Conservation (phyloP, 2,797 vertebrate genomes). For the Coreius guichenoti region DNA sequence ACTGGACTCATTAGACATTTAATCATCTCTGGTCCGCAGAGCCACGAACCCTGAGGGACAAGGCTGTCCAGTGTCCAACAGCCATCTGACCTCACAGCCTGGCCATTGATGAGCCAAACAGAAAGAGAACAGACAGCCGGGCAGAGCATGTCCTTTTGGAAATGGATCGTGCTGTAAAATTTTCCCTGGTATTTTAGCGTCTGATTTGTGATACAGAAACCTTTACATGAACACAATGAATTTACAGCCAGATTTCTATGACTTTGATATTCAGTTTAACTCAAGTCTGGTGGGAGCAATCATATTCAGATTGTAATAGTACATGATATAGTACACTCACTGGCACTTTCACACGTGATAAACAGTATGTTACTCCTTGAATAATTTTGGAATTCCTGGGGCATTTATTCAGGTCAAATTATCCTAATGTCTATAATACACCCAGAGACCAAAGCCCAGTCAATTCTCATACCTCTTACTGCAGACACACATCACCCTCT, state of each 20-base stretch:
- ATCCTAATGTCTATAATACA: conserved; percentile 19
- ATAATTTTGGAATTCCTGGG: conserved; percentile 26
- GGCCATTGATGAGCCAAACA: conserved; percentile 41
- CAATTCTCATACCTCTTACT: conserved; percentile 6
- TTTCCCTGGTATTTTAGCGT: neutral
- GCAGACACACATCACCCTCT: conserved; percentile 15
- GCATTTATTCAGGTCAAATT: conserved; percentile 5
- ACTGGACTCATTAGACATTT: conserved; percentile 60
- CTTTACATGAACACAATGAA: conserved; percentile 1
- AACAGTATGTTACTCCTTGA: neutral
- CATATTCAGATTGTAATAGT: neutral
- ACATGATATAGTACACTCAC: neutral
- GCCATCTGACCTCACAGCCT: conserved; percentile 44
- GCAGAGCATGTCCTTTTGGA: conserved; percentile 3
- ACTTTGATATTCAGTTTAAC: conserved; percentile 21
- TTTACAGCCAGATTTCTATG: conserved; percentile 22
- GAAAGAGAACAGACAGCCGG: conserved; percentile 22
- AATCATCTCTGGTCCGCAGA: conserved; percentile 56
- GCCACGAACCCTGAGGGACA: conserved; percentile 33
- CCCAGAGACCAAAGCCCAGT: conserved; percentile 15
- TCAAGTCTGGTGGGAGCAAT: neutral
- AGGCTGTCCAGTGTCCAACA: conserved; percentile 35
- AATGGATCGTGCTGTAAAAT: neutral
- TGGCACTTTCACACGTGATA: conserved; percentile 14
- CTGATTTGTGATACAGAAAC: conserved; percentile 7